A percentile compares a stretch with the other conserved stretches of the same genome.
Conservation (phyloP, 2,888 invertebrate genomes). For the Ctena decussata region DNA sequence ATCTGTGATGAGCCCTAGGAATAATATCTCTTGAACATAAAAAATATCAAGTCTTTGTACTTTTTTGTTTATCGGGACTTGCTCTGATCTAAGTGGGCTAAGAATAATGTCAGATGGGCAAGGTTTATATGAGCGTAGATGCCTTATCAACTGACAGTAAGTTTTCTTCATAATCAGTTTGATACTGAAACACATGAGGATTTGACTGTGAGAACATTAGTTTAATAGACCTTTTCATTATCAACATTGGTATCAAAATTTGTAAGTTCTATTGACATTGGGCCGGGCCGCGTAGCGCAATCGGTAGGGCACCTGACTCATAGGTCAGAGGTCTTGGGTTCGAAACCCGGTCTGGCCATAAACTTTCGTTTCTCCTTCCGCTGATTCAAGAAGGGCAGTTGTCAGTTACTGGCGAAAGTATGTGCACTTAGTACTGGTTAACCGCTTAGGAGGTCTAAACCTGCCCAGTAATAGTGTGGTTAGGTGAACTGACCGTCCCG, state of each 20-base stretch:
- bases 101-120: neutral
- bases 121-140: neutral
- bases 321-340: too few relatives aligned
- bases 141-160: neutral
- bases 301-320: too few relatives aligned
- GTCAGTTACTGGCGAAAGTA: too few relatives aligned
- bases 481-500: too few relatives aligned
- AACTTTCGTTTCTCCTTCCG: too few relatives aligned
- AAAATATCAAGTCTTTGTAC: neutral
- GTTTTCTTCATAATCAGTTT: neutral
- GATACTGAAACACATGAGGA: neutral
- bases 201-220: neutral
- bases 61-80: neutral
- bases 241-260: slow-evolving; percentile 2
- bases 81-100: neutral
- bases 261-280: too few relatives aligned
- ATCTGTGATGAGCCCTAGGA: slow-evolving; percentile 31
- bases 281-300: too few relatives aligned
- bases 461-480: too few relatives aligned
- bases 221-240: neutral
- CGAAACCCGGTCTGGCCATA: too few relatives aligned
- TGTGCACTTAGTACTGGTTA: too few relatives aligned
- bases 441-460: too few relatives aligned
- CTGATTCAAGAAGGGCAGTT: too few relatives aligned
- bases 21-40: slow-evolving; percentile 27